Conservation (phyloP, 2,888 invertebrate species). For the Lysandra bellargus region DNA sequence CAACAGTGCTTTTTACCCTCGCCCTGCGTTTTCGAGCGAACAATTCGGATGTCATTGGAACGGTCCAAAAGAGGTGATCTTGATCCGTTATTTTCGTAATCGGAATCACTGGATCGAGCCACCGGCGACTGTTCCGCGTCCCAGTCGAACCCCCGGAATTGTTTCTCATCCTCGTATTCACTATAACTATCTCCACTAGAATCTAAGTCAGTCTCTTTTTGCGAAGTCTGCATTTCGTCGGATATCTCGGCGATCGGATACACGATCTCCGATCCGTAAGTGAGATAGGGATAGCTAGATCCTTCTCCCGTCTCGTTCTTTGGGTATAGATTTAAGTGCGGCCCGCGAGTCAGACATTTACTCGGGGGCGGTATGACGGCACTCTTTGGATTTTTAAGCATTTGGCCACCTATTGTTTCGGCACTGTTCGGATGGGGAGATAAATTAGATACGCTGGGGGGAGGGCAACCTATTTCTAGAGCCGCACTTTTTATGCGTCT, state of each 20-base stretch:
- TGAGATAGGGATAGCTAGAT: conserved; percentile 85
- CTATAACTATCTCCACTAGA: conserved; percentile 82
- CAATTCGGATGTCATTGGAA: conserved; percentile 67
- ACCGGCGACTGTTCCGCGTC: conserved; percentile 73
- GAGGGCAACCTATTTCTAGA: conserved; percentile 85
- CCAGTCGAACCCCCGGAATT: conserved; percentile 76
- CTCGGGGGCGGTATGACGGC: conserved; percentile 85
- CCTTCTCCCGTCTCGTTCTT: conserved; percentile 85
- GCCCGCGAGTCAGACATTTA: conserved; percentile 84
- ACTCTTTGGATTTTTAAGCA: conserved; percentile 83
- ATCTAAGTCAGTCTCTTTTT: conserved; percentile 82
- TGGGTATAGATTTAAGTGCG: conserved; percentile 85
- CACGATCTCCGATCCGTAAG: conserved; percentile 87
- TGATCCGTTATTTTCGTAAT: conserved; percentile 85
- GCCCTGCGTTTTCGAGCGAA: conserved; percentile 61
- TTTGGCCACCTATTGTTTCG: conserved; percentile 86
- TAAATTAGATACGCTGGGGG: conserved; percentile 84
- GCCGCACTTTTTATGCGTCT: conserved; percentile 86
- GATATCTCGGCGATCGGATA: conserved; percentile 93
- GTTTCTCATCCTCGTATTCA: conserved; percentile 82
- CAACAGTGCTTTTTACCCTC: conserved; percentile 68
- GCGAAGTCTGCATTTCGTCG: conserved; percentile 87
- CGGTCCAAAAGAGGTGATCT: conserved; percentile 84
- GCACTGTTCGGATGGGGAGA: conserved; percentile 91
- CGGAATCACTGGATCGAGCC: conserved; percentile 82